A percentile compares a stretch with the other conserved stretches of the same genome.
Conservation (phyloP, 2,888 invertebrate genomes). For the Agrochola litura region DNA sequence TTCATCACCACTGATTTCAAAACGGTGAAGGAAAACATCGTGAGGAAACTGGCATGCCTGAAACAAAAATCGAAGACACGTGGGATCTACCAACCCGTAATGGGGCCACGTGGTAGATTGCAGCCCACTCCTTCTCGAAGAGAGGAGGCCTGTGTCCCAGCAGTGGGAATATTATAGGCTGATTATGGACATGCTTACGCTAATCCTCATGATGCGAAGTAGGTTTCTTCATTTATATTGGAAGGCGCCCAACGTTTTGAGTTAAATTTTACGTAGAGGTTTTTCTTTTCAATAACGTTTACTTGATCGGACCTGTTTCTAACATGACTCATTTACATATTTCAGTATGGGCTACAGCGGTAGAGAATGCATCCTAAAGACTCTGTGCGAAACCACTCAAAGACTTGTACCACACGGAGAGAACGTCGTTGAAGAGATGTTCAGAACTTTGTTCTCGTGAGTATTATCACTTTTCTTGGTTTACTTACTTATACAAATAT, state of each 20-base stretch:
- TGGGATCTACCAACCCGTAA: no score
- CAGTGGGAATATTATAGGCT: no score
- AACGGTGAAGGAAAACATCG: no score
- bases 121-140: no score
- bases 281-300: neutral
- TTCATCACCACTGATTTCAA: no score
- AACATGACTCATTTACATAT: slow-evolving; percentile 39
- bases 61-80: no score
- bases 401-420: slow-evolving; percentile 89
- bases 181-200: no score
- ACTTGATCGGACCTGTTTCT: neutral
- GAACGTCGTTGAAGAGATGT: slow-evolving; percentile 92
- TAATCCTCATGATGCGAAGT: no score
- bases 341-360: slow-evolving; percentile 93
- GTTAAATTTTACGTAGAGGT: neutral
- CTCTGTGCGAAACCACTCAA: slow-evolving; percentile 92
- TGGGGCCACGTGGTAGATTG: no score
- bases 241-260: neutral
- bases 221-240: neutral
- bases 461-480: slow-evolving; percentile 60
- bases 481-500: neutral
- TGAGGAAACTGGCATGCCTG: no score
- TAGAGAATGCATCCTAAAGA: slow-evolving; percentile 91
- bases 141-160: no score
- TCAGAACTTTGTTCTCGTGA: slow-evolving; percentile 92